Conservation (phyloP, 2,797 vertebrate genomes). For the Sciurus vulgaris region DNA sequence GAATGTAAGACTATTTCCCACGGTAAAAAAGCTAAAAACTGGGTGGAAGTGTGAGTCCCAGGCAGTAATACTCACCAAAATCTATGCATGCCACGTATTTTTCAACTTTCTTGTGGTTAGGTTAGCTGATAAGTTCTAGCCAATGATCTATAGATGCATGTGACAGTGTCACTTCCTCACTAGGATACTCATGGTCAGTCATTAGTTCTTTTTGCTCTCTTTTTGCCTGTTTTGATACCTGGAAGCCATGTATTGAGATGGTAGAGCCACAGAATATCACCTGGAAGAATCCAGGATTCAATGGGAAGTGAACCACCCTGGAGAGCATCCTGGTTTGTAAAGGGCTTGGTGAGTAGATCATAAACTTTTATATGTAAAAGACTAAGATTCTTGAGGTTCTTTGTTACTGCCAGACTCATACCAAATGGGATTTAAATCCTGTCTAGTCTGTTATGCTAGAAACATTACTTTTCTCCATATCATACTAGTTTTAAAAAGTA, state of each 20-base stretch:
- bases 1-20: slow-evolving; percentile 16
- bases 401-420: not conserved
- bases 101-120: not conserved
- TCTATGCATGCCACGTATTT: not conserved
- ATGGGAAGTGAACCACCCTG: not conserved
- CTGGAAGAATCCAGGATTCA: not conserved
- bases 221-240: not conserved
- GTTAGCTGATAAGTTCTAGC: not conserved
- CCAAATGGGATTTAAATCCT: not conserved
- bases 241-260: not conserved
- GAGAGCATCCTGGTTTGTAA: not conserved
- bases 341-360: not conserved
- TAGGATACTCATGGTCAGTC: not conserved
- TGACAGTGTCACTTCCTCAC: not conserved
- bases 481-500: not conserved
- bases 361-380: slow-evolving; percentile 3
- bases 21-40: not conserved
- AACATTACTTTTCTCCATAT: not conserved
- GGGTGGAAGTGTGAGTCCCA: not conserved
- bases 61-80: not conserved
- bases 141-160: not conserved
- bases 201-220: not conserved
- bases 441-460: slow-evolving; percentile 10
- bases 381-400: slow-evolving; percentile 52
- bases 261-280: not conserved